Evolutionary conservation across 2,797 vertebrate genomes (phyloP).

Genomic region (Gymnopithys bicolor): DNA sequence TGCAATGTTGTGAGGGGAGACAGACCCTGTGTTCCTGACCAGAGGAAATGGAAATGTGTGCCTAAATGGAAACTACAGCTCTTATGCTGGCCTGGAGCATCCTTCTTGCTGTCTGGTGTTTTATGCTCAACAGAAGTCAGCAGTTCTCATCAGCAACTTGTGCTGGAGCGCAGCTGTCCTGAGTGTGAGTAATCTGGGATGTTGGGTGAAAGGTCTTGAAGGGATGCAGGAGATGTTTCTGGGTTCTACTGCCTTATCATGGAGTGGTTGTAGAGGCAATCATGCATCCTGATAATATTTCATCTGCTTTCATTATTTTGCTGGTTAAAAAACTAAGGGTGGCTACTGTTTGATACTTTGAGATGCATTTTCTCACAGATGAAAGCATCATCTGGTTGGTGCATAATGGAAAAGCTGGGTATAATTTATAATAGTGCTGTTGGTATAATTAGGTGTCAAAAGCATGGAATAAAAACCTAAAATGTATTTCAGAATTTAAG

Average conservation of each 20-base stretch:
- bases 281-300: too few species aligned
- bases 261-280: fast-evolving
- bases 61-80: neutral
- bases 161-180: fast-evolving
- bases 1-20: fast-evolving
- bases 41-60: neutral
- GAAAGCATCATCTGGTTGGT: fast-evolving
- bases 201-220: neutral
- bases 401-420: neutral
- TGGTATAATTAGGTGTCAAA: neutral
- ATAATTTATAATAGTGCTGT: neutral
- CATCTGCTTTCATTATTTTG: neutral
- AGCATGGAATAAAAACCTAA: neutral
- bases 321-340: neutral
- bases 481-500: neutral
- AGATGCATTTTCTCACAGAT: neutral
- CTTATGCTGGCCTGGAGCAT: neutral
- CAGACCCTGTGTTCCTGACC: fast-evolving
- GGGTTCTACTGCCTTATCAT: neutral
- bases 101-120: neutral
- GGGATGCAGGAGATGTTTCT: neutral
- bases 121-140: fast-evolving
- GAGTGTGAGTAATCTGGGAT: neutral
- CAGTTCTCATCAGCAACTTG: fast-evolving
- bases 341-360: neutral